Evolutionary conservation across 2,888 invertebrate genomes (phyloP), one percentile per base, ranked within the genome.

Genomic region (Drosophila pegasa): DNA sequence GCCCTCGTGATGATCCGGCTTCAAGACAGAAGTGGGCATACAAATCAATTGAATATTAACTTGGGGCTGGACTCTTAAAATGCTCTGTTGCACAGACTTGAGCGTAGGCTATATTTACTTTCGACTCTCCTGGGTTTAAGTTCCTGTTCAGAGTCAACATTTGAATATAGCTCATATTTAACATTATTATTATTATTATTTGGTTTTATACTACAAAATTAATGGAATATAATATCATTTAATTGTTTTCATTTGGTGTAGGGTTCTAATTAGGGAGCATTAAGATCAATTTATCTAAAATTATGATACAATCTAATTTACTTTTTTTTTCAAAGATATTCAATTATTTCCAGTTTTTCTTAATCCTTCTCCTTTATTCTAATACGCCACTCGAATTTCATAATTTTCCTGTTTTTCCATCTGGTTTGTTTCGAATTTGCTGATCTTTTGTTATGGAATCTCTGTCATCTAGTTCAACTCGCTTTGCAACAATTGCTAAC

Each of bases 31-130:
- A 57, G 40, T 45, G 45, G 37, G 16, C 38, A 40, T 31, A 51
- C 56, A 71, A 69, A 59, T 56, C 55, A 63, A 69, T 60, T 73
- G 10, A 18, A 48, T 31, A 22, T 41, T 37, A 18, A 31, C 8
- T 37, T 20, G n/a, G 52, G 52, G 33, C 12, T 43, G 41, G 7
- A 27, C n/a, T n/a, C 12, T 10, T 27, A 29, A 18, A 40, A 25
- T 14, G 18, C 18, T 31, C 10, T 5, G 9, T 0, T 43, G 3
- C 27, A 18, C 22, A 31, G 10, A 10, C 35, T n/a, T 4, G 20
- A 48, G 18, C 18, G 8, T 2, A 33, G 14, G 2, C 20, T 20
- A 9, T 20, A 48, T 47, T 47, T 12, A 29, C 12, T 9, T 25
- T 25, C 2, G 25, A 43, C n/a, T 43, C 22, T n/a, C 14, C 4